Evolutionary conservation across 2,113 vertebrate genomes (phyloP).

Genomic region (Tamias sibiricus): DNA sequence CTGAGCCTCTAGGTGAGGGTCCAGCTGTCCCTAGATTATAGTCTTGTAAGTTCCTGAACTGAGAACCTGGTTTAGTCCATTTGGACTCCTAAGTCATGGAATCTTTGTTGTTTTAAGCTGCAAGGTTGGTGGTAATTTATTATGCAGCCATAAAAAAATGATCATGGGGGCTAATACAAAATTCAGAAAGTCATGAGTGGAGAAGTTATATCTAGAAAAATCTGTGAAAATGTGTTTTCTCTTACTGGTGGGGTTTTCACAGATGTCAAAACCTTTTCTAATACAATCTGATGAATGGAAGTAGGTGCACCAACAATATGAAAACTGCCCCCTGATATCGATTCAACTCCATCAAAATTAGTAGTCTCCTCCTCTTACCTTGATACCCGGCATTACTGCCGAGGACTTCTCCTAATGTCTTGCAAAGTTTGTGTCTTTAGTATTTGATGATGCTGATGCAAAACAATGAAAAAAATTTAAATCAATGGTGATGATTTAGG

Average conservation of each 20-base stretch:
- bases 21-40: background rate
- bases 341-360: background rate
- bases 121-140: background rate
- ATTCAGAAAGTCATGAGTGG: background rate
- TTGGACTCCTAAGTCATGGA: background rate
- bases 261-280: background rate
- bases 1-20: background rate
- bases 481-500: background rate
- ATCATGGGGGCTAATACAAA: background rate
- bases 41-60: background rate
- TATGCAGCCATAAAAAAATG: background rate
- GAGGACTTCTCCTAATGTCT: constrained; percentile 51
- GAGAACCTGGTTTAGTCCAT: background rate
- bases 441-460: constrained; percentile 15
- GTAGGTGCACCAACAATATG: background rate
- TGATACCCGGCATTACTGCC: background rate
- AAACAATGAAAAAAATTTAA: constrained; percentile 23
- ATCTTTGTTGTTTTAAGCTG: background rate
- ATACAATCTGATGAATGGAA: background rate
- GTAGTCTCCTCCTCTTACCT: background rate
- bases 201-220: background rate
- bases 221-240: background rate
- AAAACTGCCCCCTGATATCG: background rate
- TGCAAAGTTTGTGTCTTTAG: constrained; percentile 39
- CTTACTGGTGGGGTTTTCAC: background rate